A percentile compares a stretch with the other conserved stretches of the same genome.
These are phyloP conservation scores for Zaprionus inermis DNA, from an alignment of 1,140 invertebrate species.

Conservation along the genomic window DNA sequence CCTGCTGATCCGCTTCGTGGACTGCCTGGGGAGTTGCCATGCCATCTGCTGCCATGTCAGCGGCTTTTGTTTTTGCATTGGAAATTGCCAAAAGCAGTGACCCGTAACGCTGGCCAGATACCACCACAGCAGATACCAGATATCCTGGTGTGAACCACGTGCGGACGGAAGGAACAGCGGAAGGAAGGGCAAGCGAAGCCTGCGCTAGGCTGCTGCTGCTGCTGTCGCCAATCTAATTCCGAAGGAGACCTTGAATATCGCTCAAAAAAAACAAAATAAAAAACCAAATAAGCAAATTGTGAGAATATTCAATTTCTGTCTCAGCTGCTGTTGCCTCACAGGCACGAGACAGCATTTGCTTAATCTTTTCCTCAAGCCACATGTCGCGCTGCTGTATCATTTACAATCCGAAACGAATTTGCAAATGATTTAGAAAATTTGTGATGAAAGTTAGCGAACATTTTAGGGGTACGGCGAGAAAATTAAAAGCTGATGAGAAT, in stretches of 20 bases:
- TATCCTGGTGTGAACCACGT: constrained; percentile 21
- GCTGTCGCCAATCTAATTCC: constrained; percentile 14
- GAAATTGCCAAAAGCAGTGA: constrained; percentile 64
- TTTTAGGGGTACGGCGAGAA: background rate
- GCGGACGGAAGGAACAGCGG: background rate
- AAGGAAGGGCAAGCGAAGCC: background rate
- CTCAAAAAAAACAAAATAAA: background rate
- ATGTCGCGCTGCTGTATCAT: background rate
- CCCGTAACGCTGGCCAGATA: constrained; percentile 63
- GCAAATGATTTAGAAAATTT: background rate
- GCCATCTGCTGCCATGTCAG: constrained; percentile 68
- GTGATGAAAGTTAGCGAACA: background rate
- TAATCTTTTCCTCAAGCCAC: background rate
- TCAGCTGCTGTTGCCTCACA: constrained; percentile 12
- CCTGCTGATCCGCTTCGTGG: background rate
- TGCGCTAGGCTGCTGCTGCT: background rate
- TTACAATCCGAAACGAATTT: background rate
- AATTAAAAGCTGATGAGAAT: background rate
- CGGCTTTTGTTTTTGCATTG: constrained; percentile 61
- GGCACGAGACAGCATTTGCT: background rate
- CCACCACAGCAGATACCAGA: constrained; percentile 28
- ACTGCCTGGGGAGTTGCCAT: constrained; percentile 19
- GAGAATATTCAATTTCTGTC: constrained; percentile 7
- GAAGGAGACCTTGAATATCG: background rate
- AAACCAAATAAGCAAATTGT: constrained; percentile 5